Evolutionary conservation across 1,140 invertebrate genomes (phyloP), one percentile per base, ranked within the genome.

Genomic region (Steinernema khuongi): DNA sequence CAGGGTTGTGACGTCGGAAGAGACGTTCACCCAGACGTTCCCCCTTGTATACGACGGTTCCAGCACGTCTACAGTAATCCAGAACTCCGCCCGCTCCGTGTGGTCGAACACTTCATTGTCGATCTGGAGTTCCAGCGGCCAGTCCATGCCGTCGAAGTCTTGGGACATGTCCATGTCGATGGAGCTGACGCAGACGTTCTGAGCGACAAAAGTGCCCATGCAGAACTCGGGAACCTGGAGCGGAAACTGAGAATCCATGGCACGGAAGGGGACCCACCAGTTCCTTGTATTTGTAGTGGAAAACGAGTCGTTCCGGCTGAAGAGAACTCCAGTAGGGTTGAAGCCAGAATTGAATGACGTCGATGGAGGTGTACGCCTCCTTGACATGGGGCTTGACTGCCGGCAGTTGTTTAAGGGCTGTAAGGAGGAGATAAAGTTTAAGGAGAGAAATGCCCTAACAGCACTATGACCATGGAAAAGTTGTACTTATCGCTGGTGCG

Each of bases 81-180:
- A 60, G 50, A 60, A 60, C 26, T 60, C 50, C 14, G 50, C 50
- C 22, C 22, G 11, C 26, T 60, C 50, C 7, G 50, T 60, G 50
- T 60, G 50, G 4, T 60, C 50, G 19, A 60, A 60, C 14, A 60
- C 50, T 60, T 60, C 50, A 22, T 60, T 60, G 50, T 60, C 50
- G 50, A 60, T 60, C 26, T 60, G 50, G 11, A 60, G 11, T 26
- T 60, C 50, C 4, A 60, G 50, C 11, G 50, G 50, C 50, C 50
- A 60, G n/a, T 60, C 19, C 50, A 22, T 22, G 11, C 50, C 50
- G 11, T 60, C 50, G 19, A 60, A 60, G 50, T 60, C 50, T 4
- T 11, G 50, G 14, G 50, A 60, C 50, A 60, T 60, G 11, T 60
- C 50, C 50, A 60, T 60, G 50, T 60, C 50, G 50, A 60, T 60